Conservation (phyloP, 2,888 invertebrate genomes). For the Deilephila porcellus region DNA sequence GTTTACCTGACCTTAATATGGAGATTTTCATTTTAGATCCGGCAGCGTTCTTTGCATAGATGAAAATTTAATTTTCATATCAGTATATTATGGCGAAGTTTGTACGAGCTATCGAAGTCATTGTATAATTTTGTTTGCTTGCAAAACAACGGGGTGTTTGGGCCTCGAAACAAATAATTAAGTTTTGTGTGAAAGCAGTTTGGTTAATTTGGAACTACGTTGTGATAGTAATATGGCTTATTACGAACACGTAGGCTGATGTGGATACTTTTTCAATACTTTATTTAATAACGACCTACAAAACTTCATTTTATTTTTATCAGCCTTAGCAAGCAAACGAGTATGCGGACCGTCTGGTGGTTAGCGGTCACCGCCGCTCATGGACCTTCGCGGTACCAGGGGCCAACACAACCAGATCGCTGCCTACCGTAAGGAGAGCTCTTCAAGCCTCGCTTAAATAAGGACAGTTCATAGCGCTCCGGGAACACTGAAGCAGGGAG, state of each 20-base stretch:
- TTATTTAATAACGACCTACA: too few relatives aligned
- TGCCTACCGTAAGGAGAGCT: too few relatives aligned
- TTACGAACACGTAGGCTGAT: neutral
- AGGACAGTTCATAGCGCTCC: too few relatives aligned
- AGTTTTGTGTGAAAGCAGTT: neutral
- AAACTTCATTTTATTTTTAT: too few relatives aligned
- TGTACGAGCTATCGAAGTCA: conserved; percentile 17
- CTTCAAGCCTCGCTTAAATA: too few relatives aligned
- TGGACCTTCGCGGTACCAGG: too few relatives aligned
- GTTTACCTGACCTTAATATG: conserved; percentile 73
- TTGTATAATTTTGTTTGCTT: conserved; percentile 19
- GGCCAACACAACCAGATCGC: too few relatives aligned
- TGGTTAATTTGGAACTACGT: neutral
- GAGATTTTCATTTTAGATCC: conserved; percentile 74
- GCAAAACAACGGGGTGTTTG: neutral
- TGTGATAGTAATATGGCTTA: neutral
- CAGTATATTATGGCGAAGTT: conserved; percentile 47
- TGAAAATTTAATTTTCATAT: conserved; percentile 69
- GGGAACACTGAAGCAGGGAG: too few relatives aligned
- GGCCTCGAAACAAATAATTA: conserved; percentile 3
- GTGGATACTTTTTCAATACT: too few relatives aligned
- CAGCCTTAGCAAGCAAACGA: too few relatives aligned
- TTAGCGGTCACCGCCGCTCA: too few relatives aligned
- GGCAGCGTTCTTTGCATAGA: conserved; percentile 59
- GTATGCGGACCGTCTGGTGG: too few relatives aligned